phyloP scores from a whole-genome alignment of 2,797 vertebrate species.

The Balearica regulorum region DNA sequence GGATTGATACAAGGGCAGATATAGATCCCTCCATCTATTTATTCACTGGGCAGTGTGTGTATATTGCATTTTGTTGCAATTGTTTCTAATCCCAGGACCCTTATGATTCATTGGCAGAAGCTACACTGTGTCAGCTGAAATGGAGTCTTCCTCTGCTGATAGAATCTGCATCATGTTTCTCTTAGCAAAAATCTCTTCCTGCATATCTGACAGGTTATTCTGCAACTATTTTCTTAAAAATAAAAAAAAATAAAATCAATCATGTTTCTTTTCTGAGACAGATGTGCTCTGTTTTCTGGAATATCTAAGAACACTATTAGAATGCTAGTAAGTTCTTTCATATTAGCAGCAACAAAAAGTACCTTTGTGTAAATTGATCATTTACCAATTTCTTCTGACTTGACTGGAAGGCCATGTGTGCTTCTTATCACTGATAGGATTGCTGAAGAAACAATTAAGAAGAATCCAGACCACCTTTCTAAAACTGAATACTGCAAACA shows the following conservation, averaged over 20 bases:
- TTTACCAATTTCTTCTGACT: neutral
- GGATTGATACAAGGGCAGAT: neutral
- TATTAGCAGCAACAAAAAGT: neutral
- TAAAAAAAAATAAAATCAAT: neutral
- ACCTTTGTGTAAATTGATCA: neutral
- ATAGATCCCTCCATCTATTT: conserved; percentile 7
- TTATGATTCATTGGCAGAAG: neutral
- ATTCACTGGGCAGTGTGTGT: neutral
- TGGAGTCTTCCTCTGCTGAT: neutral
- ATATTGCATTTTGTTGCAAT: neutral
- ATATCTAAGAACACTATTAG: neutral
- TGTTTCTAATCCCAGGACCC: neutral
- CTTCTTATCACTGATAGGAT: neutral
- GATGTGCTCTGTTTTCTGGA: neutral
- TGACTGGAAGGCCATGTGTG: neutral
- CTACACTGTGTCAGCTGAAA: conserved; percentile 6
- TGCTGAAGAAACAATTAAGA: neutral
- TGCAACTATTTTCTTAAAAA: neutral
- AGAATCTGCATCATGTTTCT: neutral
- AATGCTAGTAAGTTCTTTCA: neutral
- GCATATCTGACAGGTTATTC: neutral
- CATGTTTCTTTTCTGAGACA: neutral
- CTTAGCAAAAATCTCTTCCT: neutral
- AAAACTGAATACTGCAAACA: neutral
- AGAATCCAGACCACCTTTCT: neutral